phyloP scores from a whole-genome alignment of 1,140 invertebrate genomes.

The Chlorops oryzae region DNA sequence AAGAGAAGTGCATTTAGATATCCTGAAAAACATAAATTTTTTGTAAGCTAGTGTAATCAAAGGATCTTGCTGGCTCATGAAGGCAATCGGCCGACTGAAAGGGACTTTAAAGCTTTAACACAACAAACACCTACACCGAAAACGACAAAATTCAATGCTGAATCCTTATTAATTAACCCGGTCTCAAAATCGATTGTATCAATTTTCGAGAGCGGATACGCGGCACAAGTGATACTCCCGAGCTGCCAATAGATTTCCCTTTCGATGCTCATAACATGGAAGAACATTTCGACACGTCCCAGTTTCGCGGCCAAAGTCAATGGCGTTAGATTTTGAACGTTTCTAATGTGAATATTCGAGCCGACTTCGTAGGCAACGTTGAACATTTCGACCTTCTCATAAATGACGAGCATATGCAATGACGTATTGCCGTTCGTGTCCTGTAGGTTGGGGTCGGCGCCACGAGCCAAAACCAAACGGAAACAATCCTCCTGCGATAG shows the following conservation, averaged over 20 bases:
- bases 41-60: too few species aligned
- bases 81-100: background rate
- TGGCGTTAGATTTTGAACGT: conserved; percentile 84
- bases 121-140: conserved; percentile 88
- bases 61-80: too few species aligned
- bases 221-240: conserved; percentile 90
- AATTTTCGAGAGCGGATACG: conserved; percentile 91
- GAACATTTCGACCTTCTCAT: conserved; percentile 87
- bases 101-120: background rate
- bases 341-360: conserved; percentile 75
- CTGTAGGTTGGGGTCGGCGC: conserved; percentile 90
- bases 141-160: conserved; percentile 94
- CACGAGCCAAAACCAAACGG: conserved; percentile 83
- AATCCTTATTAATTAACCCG: conserved; percentile 88
- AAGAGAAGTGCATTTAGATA: too few species aligned
- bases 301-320: conserved; percentile 90
- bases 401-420: conserved; percentile 94
- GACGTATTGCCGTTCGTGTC: conserved; percentile 98
- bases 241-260: conserved; percentile 96
- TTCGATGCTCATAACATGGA: conserved; percentile 91
- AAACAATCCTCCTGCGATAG: conserved; percentile 96
- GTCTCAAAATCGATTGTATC: conserved; percentile 91
- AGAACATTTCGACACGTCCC: conserved; percentile 89
- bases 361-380: conserved; percentile 92
- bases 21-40: too few species aligned